Evolutionary conservation across 2,113 vertebrate species (phyloP).

Genomic region (Prionailurus bengalensis): DNA sequence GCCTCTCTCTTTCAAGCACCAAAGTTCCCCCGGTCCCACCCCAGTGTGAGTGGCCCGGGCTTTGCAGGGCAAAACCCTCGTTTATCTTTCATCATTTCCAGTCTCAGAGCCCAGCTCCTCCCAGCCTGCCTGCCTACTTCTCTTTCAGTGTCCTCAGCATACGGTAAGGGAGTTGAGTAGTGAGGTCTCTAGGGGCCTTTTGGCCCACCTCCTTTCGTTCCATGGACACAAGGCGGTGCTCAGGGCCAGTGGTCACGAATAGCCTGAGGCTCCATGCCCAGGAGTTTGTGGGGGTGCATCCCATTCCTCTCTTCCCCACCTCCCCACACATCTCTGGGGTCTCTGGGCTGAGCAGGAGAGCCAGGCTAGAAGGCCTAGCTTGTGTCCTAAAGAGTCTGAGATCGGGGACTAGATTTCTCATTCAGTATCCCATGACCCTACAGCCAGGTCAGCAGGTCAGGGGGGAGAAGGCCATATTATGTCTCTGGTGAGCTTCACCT

Average conservation of each 20-base stretch:
- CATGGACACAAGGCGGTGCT: background rate
- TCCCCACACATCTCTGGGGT: background rate
- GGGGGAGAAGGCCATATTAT: background rate
- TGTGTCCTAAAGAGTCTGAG: background rate
- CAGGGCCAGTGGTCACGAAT: background rate
- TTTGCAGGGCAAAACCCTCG: background rate
- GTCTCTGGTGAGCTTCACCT: background rate
- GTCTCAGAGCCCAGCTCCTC: background rate
- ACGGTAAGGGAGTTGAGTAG: background rate
- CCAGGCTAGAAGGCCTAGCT: background rate
- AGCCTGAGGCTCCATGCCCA: background rate
- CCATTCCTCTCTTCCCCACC: background rate
- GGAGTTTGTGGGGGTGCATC: background rate
- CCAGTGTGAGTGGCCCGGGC: too few species aligned
- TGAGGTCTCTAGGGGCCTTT: background rate
- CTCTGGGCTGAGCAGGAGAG: background rate
- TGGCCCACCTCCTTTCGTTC: background rate
- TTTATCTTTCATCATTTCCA: background rate
- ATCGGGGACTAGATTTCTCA: background rate
- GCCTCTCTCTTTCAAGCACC: background rate
- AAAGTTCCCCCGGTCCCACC: background rate
- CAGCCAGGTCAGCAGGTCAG: background rate
- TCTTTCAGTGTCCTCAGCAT: background rate
- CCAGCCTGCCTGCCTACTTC: background rate
- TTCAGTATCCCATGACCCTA: background rate